Evolutionary conservation across 2,888 invertebrate species (phyloP).

Genomic region (Chrysolina oricalcia): DNA sequence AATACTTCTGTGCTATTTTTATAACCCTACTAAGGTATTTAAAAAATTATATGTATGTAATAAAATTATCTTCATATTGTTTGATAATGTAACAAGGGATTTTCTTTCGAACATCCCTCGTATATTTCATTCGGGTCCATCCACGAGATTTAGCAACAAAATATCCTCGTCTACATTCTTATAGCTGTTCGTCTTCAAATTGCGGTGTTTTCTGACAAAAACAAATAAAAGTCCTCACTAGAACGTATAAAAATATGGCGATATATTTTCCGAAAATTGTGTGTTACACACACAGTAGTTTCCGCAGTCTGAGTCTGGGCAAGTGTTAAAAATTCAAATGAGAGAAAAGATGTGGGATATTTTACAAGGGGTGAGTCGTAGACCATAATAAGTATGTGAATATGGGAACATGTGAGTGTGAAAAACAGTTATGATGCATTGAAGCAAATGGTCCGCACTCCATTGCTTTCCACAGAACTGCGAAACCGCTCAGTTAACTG

Average conservation of each 20-base stretch:
- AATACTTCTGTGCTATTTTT: no score
- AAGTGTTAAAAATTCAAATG: constrained; percentile 60
- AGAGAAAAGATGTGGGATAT: constrained; percentile 48
- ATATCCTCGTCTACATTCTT: neutral
- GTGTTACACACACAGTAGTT: constrained; percentile 40
- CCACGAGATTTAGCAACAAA: neutral
- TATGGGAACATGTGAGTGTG: constrained; percentile 69
- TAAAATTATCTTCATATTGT: no score
- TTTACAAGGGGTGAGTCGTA: constrained; percentile 54
- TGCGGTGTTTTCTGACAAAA: neutral
- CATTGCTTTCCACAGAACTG: constrained; percentile 68
- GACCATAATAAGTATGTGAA: constrained; percentile 63
- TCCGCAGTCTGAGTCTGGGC: constrained; percentile 49
- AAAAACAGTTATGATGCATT: constrained; percentile 67
- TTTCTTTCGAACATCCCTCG: no score
- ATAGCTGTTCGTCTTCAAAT: neutral
- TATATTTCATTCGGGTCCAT: neutral
- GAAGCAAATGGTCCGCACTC: constrained; percentile 70
- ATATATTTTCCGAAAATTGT: constrained; percentile 30
- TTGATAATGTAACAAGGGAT: no score
- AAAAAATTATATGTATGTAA: no score
- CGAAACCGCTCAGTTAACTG: constrained; percentile 65
- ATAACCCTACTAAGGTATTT: no score
- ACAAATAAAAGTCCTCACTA: constrained; percentile 14
- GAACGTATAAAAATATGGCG: constrained; percentile 29